These are phyloP conservation scores for Machimus rusticus DNA, from an alignment of 2,888 invertebrate genomes.

Conservation along the genomic window DNA sequence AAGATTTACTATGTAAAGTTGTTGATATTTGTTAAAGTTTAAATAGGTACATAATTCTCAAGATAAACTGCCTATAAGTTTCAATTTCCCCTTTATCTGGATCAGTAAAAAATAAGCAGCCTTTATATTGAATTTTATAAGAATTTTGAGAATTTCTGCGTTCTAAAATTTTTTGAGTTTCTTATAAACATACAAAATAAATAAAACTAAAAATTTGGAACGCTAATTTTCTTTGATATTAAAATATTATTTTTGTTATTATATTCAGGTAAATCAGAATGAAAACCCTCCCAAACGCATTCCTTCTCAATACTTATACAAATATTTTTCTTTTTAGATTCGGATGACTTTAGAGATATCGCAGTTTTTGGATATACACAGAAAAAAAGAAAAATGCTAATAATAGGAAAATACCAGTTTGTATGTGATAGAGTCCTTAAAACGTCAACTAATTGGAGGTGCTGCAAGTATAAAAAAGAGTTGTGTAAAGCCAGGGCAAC, in stretches of 20 bases:
- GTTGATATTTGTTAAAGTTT: no score
- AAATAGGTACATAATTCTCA: no score
- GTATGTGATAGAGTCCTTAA: slow-evolving; percentile 60
- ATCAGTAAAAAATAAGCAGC: no score
- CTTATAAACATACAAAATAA: neutral
- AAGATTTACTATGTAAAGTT: no score
- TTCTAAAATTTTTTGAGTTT: neutral
- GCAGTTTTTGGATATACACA: slow-evolving; percentile 56
- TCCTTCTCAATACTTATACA: slow-evolving; percentile 1
- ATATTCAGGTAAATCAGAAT: neutral
- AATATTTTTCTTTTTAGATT: slow-evolving; percentile 33
- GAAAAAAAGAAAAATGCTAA: slow-evolving; percentile 58
- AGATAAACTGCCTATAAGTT: no score
- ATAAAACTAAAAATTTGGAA: neutral
- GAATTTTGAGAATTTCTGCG: no score
- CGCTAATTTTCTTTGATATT: neutral
- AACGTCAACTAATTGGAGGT: slow-evolving; percentile 60
- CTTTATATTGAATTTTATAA: no score
- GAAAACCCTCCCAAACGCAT: neutral
- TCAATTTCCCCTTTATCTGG: no score
- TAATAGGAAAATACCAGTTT: slow-evolving; percentile 57
- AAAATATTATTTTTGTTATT: neutral
- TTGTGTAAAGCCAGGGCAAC: slow-evolving; percentile 61
- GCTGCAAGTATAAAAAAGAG: slow-evolving; percentile 55
- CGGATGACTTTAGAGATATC: slow-evolving; percentile 44